Conservation (phyloP, 2,888 invertebrate genomes). For the Crematogaster levior region DNA sequence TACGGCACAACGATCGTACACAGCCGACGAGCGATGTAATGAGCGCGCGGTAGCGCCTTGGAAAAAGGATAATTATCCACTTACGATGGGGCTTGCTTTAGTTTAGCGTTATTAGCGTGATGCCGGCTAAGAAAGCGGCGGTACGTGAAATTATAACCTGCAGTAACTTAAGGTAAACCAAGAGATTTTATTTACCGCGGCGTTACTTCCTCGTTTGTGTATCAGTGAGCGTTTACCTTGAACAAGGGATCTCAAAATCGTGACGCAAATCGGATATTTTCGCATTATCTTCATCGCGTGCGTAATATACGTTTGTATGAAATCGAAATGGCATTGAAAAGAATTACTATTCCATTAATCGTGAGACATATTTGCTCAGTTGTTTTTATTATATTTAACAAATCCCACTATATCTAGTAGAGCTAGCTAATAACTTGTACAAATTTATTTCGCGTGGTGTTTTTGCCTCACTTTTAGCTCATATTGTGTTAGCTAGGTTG, state of each 20-base stretch:
- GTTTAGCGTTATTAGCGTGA: constrained; percentile 68
- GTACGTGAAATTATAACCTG: constrained; percentile 62
- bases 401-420: background rate
- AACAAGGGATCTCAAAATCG: background rate
- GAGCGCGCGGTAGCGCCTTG: constrained; percentile 71
- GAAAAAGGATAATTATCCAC: constrained; percentile 80
- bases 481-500: background rate
- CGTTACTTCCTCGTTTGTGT: constrained; percentile 45
- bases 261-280: background rate
- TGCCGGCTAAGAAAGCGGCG: constrained; percentile 51
- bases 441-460: background rate
- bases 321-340: background rate
- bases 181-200: constrained; percentile 51
- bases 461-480: background rate
- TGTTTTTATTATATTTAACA: background rate
- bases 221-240: background rate
- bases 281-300: background rate
- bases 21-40: constrained; percentile 71
- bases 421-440: background rate
- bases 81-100: constrained; percentile 72
- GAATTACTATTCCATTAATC: background rate
- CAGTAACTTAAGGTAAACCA: constrained; percentile 50
- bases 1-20: constrained; percentile 56
- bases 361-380: background rate
- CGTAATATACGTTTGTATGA: background rate